These are phyloP conservation scores for Hyposmocoma kahamanoa DNA, from an alignment of 1,140 invertebrate species.

Conservation along the genomic window DNA sequence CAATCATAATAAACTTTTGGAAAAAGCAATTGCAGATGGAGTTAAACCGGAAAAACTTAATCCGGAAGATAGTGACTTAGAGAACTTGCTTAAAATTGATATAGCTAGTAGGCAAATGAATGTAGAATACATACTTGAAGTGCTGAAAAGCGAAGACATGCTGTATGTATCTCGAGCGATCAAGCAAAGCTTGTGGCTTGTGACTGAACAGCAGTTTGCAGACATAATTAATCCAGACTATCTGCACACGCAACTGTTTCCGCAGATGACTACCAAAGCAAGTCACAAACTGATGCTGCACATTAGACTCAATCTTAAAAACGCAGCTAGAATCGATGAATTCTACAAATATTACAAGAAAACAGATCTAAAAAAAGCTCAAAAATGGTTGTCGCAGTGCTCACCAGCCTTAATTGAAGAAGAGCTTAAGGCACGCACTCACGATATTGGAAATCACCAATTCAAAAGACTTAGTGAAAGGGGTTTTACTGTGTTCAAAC, in stretches of 20 bases:
- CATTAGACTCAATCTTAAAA: slow-evolving; percentile 6
- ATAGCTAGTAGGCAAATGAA: slow-evolving; percentile 7
- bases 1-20: slow-evolving; percentile 6
- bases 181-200: slow-evolving; percentile 5
- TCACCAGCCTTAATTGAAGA: neutral
- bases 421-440: neutral
- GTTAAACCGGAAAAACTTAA: neutral
- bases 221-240: slow-evolving; percentile 12
- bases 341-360: slow-evolving; percentile 7
- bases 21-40: neutral
- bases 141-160: slow-evolving; percentile 10
- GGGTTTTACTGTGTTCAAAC: slow-evolving; percentile 3
- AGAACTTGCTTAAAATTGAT: slow-evolving; percentile 12
- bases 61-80: slow-evolving; percentile 4
- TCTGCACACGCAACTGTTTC: slow-evolving; percentile 4
- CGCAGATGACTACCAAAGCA: slow-evolving; percentile 11
- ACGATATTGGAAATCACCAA: neutral
- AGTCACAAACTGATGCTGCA: slow-evolving; percentile 6
- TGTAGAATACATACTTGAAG: slow-evolving; percentile 12
- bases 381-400: slow-evolving; percentile 9
- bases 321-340: neutral
- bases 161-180: slow-evolving; percentile 11
- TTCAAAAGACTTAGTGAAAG: slow-evolving; percentile 6
- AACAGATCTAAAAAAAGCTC: neutral
- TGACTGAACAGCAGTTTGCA: slow-evolving; percentile 3